Evolutionary conservation across 1,140 invertebrate genomes (phyloP).

Genomic region (Temnothorax curvispinosus): DNA sequence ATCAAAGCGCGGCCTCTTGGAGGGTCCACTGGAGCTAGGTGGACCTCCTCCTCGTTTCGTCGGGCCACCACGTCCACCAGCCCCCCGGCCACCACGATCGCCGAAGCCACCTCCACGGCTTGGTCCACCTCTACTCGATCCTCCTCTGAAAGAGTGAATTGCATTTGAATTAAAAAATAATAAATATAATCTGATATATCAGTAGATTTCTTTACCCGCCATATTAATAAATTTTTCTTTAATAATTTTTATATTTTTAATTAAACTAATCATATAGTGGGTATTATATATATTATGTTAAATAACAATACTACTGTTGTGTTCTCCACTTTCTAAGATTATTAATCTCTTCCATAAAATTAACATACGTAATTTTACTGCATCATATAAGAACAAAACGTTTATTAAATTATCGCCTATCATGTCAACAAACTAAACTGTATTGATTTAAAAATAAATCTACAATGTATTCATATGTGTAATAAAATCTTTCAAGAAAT

Average conservation of each 20-base stretch:
- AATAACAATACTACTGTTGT: not conserved
- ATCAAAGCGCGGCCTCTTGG: slow-evolving; percentile 84
- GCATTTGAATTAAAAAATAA: slow-evolving; percentile 10
- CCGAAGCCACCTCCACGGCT: slow-evolving; percentile 81
- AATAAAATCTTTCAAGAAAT: not conserved
- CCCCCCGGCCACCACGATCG: slow-evolving; percentile 76
- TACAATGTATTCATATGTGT: not conserved
- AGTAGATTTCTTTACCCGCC: not conserved
- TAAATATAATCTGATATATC: not conserved
- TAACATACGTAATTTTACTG: not conserved
- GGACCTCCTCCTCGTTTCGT: slow-evolving; percentile 84
- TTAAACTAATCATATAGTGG: not conserved
- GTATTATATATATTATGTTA: not conserved
- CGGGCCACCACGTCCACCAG: slow-evolving; percentile 79
- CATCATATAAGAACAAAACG: not conserved
- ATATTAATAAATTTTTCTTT: not conserved
- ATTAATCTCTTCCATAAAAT: not conserved
- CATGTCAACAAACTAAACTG: not conserved
- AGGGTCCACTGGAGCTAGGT: slow-evolving; percentile 82
- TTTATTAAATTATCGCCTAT: not conserved
- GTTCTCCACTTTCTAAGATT: not conserved
- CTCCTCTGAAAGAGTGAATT: slow-evolving; percentile 72
- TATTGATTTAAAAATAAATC: not conserved
- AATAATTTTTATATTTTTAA: not conserved
- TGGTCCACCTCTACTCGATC: slow-evolving; percentile 78